phyloP scores from a whole-genome alignment of 2,797 vertebrate genomes.

The Psittacula derbiana region DNA sequence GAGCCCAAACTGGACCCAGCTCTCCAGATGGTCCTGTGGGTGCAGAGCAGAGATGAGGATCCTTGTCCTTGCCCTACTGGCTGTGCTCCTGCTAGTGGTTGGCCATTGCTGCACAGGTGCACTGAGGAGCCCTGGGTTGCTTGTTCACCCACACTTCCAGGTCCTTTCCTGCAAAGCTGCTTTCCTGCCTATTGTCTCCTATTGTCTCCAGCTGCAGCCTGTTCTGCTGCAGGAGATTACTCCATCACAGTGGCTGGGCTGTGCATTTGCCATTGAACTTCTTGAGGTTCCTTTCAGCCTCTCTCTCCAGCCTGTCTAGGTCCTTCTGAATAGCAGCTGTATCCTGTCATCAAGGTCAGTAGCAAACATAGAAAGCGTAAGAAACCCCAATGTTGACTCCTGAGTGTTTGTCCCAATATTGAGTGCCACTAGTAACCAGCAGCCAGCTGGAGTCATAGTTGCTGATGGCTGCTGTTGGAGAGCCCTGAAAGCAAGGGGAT shows the following conservation, averaged over 20 bases:
- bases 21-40: rapidly evolving
- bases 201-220: neutral
- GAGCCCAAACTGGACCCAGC: neutral
- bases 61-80: neutral
- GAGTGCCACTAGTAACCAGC: neutral
- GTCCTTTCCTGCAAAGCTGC: neutral
- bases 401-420: neutral
- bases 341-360: neutral
- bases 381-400: neutral
- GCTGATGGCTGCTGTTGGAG: neutral
- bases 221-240: neutral
- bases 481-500: neutral
- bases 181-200: neutral
- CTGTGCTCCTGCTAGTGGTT: rapidly evolving
- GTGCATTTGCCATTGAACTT: neutral
- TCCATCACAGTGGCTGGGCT: neutral
- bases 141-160: neutral
- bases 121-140: neutral
- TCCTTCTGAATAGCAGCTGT: neutral
- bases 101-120: neutral
- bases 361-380: neutral
- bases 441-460: neutral
- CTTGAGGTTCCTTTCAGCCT: neutral
- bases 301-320: neutral
- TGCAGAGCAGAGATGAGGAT: neutral